These are phyloP conservation scores for Thereva nobilitata DNA, from an alignment of 2,888 invertebrate genomes.

Conservation along the genomic window DNA sequence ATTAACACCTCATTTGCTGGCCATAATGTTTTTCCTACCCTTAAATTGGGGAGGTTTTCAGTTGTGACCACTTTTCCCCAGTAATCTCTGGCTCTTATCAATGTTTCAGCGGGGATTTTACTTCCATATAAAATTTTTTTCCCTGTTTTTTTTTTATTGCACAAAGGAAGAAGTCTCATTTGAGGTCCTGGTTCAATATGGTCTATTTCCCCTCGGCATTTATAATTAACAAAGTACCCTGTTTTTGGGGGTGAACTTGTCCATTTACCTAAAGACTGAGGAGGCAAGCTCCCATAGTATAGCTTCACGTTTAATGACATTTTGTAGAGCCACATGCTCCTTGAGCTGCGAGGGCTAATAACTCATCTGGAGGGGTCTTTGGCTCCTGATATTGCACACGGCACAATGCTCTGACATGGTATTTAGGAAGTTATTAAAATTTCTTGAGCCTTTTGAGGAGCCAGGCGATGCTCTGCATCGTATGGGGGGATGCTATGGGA, in stretches of 20 bases:
- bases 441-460: constrained; percentile 7
- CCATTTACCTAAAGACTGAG: constrained; percentile 20
- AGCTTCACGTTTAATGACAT: constrained; percentile 24
- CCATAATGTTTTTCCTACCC: constrained; percentile 13
- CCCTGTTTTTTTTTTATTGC: not conserved
- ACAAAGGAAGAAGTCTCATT: too few species aligned
- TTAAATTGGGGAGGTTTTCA: not conserved
- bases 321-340: constrained; percentile 33
- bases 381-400: constrained; percentile 20
- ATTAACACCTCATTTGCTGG: constrained; percentile 30
- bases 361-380: constrained; percentile 14
- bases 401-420: constrained; percentile 30
- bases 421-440: constrained; percentile 35
- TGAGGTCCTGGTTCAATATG: constrained; percentile 18
- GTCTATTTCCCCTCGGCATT: constrained; percentile 23
- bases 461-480: not conserved
- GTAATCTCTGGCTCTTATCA: constrained; percentile 18
- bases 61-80: not conserved
- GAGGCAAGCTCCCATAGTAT: constrained; percentile 15
- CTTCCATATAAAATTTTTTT: constrained; percentile 7
- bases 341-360: constrained; percentile 29
- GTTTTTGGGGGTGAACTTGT: constrained; percentile 4
- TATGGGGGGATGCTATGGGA: not conserved
- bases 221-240: constrained; percentile 31
- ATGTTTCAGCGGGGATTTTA: not conserved